Conservation (phyloP, 2,888 invertebrate species). For the Gari tellinella region DNA sequence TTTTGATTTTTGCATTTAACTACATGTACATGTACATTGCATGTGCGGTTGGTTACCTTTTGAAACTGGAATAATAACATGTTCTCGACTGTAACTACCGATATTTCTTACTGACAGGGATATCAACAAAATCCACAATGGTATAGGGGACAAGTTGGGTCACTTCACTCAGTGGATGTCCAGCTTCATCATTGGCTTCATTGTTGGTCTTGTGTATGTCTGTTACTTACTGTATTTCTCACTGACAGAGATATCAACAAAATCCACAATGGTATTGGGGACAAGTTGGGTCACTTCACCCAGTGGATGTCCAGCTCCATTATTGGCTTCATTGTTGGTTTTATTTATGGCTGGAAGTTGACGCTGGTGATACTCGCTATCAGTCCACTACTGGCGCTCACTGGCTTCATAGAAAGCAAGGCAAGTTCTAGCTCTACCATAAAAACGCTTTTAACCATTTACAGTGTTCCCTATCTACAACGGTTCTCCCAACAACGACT, state of each 20-base stretch:
- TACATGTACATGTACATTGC: too few species aligned
- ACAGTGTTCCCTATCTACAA: too few species aligned
- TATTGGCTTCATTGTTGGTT: slow-evolving; percentile 89
- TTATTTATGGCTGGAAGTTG: slow-evolving; percentile 92
- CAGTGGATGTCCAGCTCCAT: slow-evolving; percentile 90
- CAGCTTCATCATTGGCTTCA: slow-evolving; percentile 89
- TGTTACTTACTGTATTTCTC: too few species aligned
- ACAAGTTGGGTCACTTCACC: slow-evolving; percentile 91
- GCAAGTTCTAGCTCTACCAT: too few species aligned
- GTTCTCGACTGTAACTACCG: too few species aligned
- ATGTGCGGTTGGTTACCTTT: too few species aligned
- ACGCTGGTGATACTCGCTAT: slow-evolving; percentile 91
- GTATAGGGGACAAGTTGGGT: slow-evolving; percentile 92
- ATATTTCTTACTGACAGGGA: slow-evolving; percentile 82
- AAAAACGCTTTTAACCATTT: too few species aligned
- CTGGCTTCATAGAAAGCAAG: slow-evolving; percentile 91
- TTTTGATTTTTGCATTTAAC: too few species aligned
- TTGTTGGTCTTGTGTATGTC: too few species aligned
- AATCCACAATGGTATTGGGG: slow-evolving; percentile 93
- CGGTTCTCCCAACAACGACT: too few species aligned
- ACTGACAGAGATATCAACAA: slow-evolving; percentile 83
- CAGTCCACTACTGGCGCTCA: slow-evolving; percentile 90
- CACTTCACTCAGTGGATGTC: slow-evolving; percentile 90
- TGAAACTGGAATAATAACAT: too few species aligned
- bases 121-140: slow-evolving; percentile 89